Evolutionary conservation across 2,113 vertebrate species (phyloP), one percentile per base, ranked within the genome.

Genomic region (Uria aalge): DNA sequence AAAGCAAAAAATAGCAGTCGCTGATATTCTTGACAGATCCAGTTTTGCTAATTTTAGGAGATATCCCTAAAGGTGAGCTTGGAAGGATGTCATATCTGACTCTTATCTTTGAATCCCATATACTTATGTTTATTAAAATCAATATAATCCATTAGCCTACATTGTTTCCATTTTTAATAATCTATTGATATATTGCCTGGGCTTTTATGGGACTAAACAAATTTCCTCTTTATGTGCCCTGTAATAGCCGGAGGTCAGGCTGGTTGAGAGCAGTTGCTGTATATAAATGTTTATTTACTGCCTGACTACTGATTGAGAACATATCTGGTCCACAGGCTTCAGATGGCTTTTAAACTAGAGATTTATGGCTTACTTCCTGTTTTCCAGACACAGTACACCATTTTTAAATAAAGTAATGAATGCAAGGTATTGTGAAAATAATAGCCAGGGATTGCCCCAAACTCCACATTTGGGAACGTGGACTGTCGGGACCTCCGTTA

Each of bases 161-260:
- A 96, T 93, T 97, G 96, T 97, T 97, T 97, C 98, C 97, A 98
- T 98, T 98, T 98, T 98, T 98, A 98, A 98, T 98, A 98, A 98
- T 97, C 98, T 97, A 98, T 98, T 98, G 98, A 98, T 98, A 98
- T 98, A 98, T 95, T 94, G 97, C 98, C 97, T 95, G 97, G 95
- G 98, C 98, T 98, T 98, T 98, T 98, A 98, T 66, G 98, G 97
- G 98, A 98, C 98, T 98, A 98, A 98, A 98, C 98, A 98, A 98
- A 98, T 98, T 98, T 98, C 98, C 98, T 98, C 97, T 98, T 97
- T 96, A 94, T 77, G 93, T 97, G 98, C 97, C 98, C 98, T 97
- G 96, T 96, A 97, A 98, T 95, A 97, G 98, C 97, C 97, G 68
- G 95, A 98, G 98, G 98, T 98, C 98, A 97, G 97, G 95, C 97